Base-by-base conservation (phyloP, 2,888 invertebrate genomes). In the Cryptocephalus primarius region DNA sequence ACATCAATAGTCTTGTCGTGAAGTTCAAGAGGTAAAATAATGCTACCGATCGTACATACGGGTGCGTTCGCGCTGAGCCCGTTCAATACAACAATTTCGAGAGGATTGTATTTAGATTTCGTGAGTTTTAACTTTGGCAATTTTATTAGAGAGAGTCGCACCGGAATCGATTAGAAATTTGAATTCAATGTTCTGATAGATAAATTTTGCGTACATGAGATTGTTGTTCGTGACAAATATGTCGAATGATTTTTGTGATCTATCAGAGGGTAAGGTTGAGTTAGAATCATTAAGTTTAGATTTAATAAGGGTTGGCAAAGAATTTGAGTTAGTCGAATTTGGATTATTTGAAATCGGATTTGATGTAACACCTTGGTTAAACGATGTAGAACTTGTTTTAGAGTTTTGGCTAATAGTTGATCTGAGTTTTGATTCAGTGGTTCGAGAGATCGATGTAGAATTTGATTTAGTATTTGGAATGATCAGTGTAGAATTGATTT, bases 11-110 rank as follows among this genome's bases (percentile, higher is more conserved):
- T 8, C 34, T 50, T 14, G 12, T 45, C 14, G 32, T 49, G 11
- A n/a, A 50, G 13, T 12, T n/a, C 10, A 8, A 47, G 40, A 31
- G 44, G 39, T 34, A 53, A 14, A 4, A 32, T 13, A 31, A 47
- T 42, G 40, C 41, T 50, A 10, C 52, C 50, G 6, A 46, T 10
- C 14, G 53, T 50, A 32, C 43, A n/a, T 33, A 52, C 22, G 32
- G 45, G 48, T 33, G 42, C 22, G 33, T 51, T 51, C 34, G 42
- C 33, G 33, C 39, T 48, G 12, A 45, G 39, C 2, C 51, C n/a
- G 9, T 44, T 47, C 39, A 46, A 48, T 40, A 50, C 32, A 3
- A 36, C 34, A n/a, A 42, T 44, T 46, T 43, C 40, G 10, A 38
- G 22, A 40, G 41, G 39, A 36, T 10, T 32, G 33, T 34, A 32